Percentiles rank a stretch among this genome's conserved stretches.
Evolutionary conservation across 1,140 invertebrate genomes (phyloP).

Genomic region (Hyphantria cunea): DNA sequence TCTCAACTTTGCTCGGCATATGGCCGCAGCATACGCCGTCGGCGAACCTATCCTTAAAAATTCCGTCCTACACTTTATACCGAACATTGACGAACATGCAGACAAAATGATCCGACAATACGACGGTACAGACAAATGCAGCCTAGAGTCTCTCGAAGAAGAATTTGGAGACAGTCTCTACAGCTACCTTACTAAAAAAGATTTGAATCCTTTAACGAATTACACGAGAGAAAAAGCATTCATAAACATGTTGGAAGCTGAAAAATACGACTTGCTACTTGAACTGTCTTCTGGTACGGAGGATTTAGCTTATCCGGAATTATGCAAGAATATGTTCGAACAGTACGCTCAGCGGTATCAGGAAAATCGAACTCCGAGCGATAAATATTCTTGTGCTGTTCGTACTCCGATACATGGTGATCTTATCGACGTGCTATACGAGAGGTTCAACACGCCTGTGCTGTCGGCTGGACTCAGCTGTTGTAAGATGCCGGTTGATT

Average conservation of each 20-base stretch:
- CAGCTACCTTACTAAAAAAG: conserved; percentile 65
- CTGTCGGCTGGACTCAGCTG: conserved; percentile 86
- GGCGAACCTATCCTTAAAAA: conserved; percentile 86
- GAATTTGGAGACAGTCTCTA: conserved; percentile 84
- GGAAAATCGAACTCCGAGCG: conserved; percentile 51
- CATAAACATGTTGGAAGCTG: conserved; percentile 79
- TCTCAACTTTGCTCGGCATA: conserved; percentile 91
- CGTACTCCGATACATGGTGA: conserved; percentile 58
- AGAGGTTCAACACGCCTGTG: conserved; percentile 82
- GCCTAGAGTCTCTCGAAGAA: conserved; percentile 68
- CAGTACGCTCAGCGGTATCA: conserved; percentile 78
- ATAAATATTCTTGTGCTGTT: conserved; percentile 44
- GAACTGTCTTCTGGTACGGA: conserved; percentile 85
- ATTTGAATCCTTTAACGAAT: conserved; percentile 61
- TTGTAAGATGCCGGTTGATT: conserved; percentile 88
- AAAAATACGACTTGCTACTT: conserved; percentile 84
- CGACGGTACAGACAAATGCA: conserved; percentile 70
- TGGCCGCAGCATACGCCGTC: conserved; percentile 86
- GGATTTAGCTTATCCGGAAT: conserved; percentile 80
- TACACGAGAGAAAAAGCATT: conserved; percentile 82
- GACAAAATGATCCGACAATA: conserved; percentile 71
- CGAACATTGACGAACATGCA: conserved; percentile 84
- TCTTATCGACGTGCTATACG: conserved; percentile 82
- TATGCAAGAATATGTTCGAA: conserved; percentile 76
- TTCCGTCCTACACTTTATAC: conserved; percentile 91